phyloP scores from a whole-genome alignment of 1,140 invertebrate genomes.

The Drosophila pachea region DNA sequence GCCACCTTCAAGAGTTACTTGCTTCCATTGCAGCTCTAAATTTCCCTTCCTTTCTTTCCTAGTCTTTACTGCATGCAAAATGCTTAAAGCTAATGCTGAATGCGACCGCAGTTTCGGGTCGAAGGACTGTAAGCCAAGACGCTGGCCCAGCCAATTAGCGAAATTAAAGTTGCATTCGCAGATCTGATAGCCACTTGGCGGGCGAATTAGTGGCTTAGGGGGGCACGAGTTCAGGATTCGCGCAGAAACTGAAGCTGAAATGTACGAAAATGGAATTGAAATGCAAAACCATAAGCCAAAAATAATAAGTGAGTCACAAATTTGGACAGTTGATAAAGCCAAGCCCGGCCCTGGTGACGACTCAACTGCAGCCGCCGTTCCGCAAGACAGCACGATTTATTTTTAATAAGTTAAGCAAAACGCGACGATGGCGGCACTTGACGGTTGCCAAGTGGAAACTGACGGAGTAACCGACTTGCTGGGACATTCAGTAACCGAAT shows the following conservation, averaged over 20 bases:
- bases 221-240: too few species aligned
- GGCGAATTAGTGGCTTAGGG: constrained; percentile 32
- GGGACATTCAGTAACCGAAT: background rate
- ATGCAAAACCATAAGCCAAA: constrained; percentile 41
- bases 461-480: too few species aligned
- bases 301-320: constrained; percentile 38
- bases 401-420: constrained; percentile 42
- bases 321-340: constrained; percentile 69
- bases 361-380: constrained; percentile 43
- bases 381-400: constrained; percentile 29
- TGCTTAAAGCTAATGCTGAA: background rate
- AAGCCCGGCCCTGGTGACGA: constrained; percentile 53
- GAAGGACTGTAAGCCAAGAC: too few species aligned
- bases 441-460: constrained; percentile 18
- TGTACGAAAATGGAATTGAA: constrained; percentile 36
- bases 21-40: too few species aligned
- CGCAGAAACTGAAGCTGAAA: background rate
- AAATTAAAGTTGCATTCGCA: constrained; percentile 34
- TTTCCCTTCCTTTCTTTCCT: too few species aligned
- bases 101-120: background rate
- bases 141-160: constrained; percentile 24
- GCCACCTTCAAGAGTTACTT: too few species aligned
- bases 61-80: too few species aligned
- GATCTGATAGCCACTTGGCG: constrained; percentile 31
- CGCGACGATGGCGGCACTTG: constrained; percentile 10